Evolutionary conservation across 2,888 invertebrate genomes (phyloP), one percentile per base, ranked within the genome.

Genomic region (Dioctria rufipes): DNA sequence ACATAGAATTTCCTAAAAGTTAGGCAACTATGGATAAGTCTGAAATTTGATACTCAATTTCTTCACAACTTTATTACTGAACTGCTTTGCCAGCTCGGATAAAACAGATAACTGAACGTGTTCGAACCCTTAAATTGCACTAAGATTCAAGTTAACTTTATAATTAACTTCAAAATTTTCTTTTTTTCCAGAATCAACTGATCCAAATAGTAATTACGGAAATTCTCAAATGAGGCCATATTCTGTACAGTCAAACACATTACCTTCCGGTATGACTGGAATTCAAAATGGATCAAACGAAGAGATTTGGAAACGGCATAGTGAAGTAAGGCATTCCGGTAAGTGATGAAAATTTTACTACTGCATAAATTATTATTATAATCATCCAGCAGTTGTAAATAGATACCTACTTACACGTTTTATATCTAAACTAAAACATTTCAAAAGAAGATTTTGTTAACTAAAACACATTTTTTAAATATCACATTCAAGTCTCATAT

Each of bases 271-370:
- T 42, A 67, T 86, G 54, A 83, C 84, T 43, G 86, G 87, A 42
- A 83, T 86, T 49, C 87, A 87, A 83, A 88, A 89, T 82, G 89
- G 89, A 79, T 85, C 85, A 43, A 88, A 86, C 84, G 86, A 86
- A 81, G 89, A 88, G 63, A 85, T 87, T 80, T 84, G 88, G 79
- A 87, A 86, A 84, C 86, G 88, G 77, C 85, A 87, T 83, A 87
- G 87, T 84, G 89, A 89, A 82, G 83, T 84, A 60, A 86, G 87
- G 84, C 86, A 86, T 83, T 88, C 88, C 84, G 89, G 89, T 89
- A 84, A 85, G 82, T 82, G 54, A 42, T 66, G 4, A 3, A 25
- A 25, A 25, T 25, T 25, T 25, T 25, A 25, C 25, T 66, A 42
- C 13, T 5, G 4, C 65, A 65, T 5, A 65, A 1, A 65, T 65